phyloP scores from a whole-genome alignment of 37 sponge, comb jelly and placozoan genomes.

The Ianthella basta region DNA sequence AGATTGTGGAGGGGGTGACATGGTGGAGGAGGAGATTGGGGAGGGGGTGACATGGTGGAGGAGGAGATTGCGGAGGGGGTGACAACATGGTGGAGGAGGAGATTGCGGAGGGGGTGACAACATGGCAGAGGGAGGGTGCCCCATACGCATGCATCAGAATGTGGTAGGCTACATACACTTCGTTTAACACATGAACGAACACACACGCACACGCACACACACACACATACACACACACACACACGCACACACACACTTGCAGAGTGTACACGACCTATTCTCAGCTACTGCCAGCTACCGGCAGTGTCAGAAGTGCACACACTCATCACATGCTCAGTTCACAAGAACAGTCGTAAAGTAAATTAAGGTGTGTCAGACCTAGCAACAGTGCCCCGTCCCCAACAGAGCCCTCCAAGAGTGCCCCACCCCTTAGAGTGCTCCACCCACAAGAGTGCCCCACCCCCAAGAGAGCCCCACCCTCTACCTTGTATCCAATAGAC shows the following conservation, averaged over 20 bases:
- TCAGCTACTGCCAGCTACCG: no score
- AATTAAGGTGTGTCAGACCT: background rate
- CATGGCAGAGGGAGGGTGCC: background rate
- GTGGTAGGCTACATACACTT: no score
- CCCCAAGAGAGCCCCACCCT: background rate
- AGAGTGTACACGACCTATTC: no score
- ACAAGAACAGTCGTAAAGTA: no score
- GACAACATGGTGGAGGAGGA: no score
- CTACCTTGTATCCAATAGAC: constrained; percentile 69
- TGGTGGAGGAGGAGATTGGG: background rate
- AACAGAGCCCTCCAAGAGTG: background rate
- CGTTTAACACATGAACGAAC: no score
- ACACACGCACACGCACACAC: no score
- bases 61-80: background rate
- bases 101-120: background rate
- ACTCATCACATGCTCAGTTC: no score
- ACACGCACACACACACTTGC: no score
- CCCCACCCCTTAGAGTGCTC: background rate
- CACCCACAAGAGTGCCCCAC: background rate
- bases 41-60: background rate
- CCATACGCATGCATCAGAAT: no score
- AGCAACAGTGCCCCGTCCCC: background rate
- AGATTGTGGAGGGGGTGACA: background rate
- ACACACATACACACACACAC: no score
- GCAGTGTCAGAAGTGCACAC: no score